Conservation (phyloP, 2,113 vertebrate genomes). For the Sminthopsis crassicaudata region DNA sequence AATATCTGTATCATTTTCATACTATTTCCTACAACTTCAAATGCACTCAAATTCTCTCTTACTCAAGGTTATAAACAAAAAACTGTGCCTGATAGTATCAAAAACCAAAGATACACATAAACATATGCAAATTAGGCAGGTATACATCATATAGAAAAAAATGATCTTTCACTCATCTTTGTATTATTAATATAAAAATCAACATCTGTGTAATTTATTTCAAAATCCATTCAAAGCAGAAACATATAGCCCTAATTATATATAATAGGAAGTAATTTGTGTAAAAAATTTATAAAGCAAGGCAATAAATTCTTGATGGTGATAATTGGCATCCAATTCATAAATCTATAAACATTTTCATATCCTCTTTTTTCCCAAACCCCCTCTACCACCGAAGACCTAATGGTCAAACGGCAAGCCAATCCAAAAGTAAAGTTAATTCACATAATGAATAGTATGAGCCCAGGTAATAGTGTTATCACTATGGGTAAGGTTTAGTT, state of each 20-base stretch:
- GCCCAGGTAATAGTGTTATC: background rate
- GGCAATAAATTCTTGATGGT: background rate
- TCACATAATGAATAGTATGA: background rate
- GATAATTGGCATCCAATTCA: background rate
- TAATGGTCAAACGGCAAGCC: background rate
- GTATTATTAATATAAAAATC: conserved; percentile 9
- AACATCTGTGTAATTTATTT: conserved; percentile 29
- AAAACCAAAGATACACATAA: background rate
- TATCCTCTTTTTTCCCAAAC: background rate
- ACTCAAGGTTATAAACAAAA: conserved; percentile 37
- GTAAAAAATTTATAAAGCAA: conserved; percentile 16
- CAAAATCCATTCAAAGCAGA: conserved; percentile 35
- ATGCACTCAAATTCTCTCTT: background rate
- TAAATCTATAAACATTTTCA: background rate
- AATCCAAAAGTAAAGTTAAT: background rate
- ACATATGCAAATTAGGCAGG: background rate
- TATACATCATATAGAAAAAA: conserved; percentile 5
- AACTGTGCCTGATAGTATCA: conserved; percentile 21
- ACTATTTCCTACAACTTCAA: background rate
- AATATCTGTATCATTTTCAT: conserved; percentile 18
- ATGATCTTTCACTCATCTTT: conserved; percentile 8
- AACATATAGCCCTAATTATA: conserved; percentile 19
- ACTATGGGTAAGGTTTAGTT: background rate
- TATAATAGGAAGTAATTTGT: conserved; percentile 21
- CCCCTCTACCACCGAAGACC: background rate